A percentile compares a stretch with the other conserved stretches of the same genome.
These are phyloP conservation scores for Gerris lacustris DNA, from an alignment of 2,888 invertebrate genomes.

Conservation along the genomic window DNA sequence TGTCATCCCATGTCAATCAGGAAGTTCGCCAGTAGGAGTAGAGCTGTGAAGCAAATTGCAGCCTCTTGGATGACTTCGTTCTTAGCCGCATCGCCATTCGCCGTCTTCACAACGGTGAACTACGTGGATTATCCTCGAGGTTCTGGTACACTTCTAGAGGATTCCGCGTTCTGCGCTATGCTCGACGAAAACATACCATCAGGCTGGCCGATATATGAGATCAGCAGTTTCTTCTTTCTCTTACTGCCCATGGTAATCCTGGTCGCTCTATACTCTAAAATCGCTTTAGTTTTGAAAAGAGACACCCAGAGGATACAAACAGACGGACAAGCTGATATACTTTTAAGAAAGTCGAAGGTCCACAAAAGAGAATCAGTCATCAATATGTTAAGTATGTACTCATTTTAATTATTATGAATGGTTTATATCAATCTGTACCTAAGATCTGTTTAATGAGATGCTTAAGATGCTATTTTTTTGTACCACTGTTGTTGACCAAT, in stretches of 20 bases:
- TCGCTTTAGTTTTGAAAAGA: conserved; percentile 62
- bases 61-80: conserved; percentile 65
- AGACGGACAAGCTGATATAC: neutral
- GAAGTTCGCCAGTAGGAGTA: conserved; percentile 66
- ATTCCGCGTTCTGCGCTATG: conserved; percentile 72
- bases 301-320: conserved; percentile 43
- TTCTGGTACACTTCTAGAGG: conserved; percentile 42
- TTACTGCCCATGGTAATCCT: conserved; percentile 59
- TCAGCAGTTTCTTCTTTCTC: conserved; percentile 73
- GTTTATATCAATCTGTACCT: too few relatives aligned
- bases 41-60: conserved; percentile 68
- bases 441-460: too few relatives aligned
- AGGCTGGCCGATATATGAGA: conserved; percentile 59
- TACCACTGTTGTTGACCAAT: too few relatives aligned
- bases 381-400: conserved; percentile 60
- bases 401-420: neutral
- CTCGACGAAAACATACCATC: conserved; percentile 44
- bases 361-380: conserved; percentile 53
- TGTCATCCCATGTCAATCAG: conserved; percentile 76
- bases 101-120: conserved; percentile 58
- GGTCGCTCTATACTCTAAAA: conserved; percentile 62
- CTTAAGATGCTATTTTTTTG: too few relatives aligned
- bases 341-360: neutral
- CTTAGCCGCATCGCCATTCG: conserved; percentile 63
- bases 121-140: conserved; percentile 61